These are phyloP conservation scores for Lamellibrachia columna DNA, from an alignment of 2,888 invertebrate genomes.

Conservation along the genomic window DNA sequence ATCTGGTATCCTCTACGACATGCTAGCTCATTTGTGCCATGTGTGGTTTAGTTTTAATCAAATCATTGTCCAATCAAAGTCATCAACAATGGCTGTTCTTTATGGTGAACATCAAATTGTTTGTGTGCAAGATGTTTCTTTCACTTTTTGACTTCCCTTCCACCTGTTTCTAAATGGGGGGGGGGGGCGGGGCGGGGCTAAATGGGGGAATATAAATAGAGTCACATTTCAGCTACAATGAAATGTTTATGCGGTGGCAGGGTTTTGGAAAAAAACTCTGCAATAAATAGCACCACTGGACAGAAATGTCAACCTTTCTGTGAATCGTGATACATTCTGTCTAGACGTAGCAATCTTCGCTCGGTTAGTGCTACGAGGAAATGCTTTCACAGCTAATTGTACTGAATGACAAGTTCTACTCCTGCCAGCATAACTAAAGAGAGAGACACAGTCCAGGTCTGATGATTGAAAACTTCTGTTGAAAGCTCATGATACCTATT, in stretches of 20 bases:
- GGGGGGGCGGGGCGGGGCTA: background rate
- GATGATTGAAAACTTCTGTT: background rate
- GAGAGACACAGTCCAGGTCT: background rate
- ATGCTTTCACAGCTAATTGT: constrained; percentile 1
- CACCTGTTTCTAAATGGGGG: too few species aligned
- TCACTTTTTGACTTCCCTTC: too few species aligned
- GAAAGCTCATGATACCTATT: background rate
- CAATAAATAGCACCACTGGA: background rate
- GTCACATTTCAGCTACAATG: background rate
- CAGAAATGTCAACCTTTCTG: background rate
- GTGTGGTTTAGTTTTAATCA: too few species aligned
- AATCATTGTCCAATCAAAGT: too few species aligned
- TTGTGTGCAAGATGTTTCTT: too few species aligned
- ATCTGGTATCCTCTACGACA: too few species aligned
- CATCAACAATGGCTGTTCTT: too few species aligned
- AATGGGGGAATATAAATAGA: background rate
- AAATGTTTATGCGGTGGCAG: background rate
- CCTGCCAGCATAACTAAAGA: background rate
- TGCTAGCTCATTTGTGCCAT: too few species aligned
- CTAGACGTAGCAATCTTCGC: background rate
- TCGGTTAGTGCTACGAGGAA: background rate
- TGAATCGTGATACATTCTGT: background rate
- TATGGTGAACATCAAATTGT: too few species aligned
- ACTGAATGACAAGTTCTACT: background rate
- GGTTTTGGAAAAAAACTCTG: background rate